Percentiles rank a stretch among this genome's conserved stretches.
Evolutionary conservation across 2,888 invertebrate genomes (phyloP).

Genomic region (Aplocera efformata): DNA sequence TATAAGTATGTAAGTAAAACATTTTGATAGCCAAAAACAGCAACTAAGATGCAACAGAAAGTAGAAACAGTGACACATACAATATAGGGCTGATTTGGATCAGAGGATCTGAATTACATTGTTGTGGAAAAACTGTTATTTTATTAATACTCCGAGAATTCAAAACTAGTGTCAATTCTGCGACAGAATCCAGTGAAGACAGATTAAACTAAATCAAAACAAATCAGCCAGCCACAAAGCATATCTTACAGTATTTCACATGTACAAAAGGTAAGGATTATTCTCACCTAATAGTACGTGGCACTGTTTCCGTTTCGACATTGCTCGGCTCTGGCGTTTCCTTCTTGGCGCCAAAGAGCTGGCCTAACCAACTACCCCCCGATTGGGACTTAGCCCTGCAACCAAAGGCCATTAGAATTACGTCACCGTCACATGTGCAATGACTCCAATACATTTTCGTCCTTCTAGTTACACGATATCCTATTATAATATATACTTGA

Average conservation of each 20-base stretch:
- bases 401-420: conserved; percentile 44
- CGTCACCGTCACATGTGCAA: neutral
- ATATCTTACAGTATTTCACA: too few species aligned
- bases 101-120: too few species aligned
- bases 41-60: conserved; percentile 5
- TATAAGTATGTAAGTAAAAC: too few species aligned
- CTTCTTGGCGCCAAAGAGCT: conserved; percentile 76
- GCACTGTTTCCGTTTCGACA: conserved; percentile 57
- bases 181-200: too few species aligned
- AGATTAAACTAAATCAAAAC: too few species aligned
- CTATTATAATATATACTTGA: too few species aligned
- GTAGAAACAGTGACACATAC: conserved; percentile 11
- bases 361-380: conserved; percentile 82
- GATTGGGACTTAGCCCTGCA: conserved; percentile 73
- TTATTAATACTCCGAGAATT: too few species aligned
- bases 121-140: too few species aligned
- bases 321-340: conserved; percentile 49
- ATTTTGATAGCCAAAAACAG: neutral
- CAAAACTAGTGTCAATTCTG: too few species aligned
- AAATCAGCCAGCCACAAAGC: too few species aligned
- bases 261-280: neutral
- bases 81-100: neutral
- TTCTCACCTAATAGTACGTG: conserved; percentile 75
- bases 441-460: too few species aligned
- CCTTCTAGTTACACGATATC: too few species aligned